Evolutionary conservation across 2,888 invertebrate species (phyloP).

Genomic region (Drosophila buzzatii): DNA sequence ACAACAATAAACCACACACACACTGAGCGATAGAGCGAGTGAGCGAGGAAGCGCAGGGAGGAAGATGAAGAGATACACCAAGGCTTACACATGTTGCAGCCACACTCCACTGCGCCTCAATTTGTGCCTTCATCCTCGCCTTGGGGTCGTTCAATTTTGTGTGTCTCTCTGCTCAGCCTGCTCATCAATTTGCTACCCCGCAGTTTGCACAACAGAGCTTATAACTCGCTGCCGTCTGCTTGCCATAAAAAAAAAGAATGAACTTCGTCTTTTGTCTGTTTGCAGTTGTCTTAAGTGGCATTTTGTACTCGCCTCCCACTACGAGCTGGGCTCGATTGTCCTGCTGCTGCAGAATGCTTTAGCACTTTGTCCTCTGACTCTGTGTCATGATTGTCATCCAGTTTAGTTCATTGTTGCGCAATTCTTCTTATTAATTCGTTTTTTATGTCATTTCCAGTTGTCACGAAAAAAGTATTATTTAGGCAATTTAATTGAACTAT

Average conservation of each 20-base stretch:
- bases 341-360: slow-evolving; percentile 35
- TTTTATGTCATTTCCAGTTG: background rate
- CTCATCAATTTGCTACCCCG: slow-evolving; percentile 8
- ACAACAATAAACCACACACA: slow-evolving; percentile 65
- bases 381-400: slow-evolving; percentile 56
- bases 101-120: slow-evolving; percentile 55
- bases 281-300: slow-evolving; percentile 49
- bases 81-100: slow-evolving; percentile 72
- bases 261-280: slow-evolving; percentile 56
- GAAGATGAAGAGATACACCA: background rate
- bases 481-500: background rate
- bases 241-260: slow-evolving; percentile 49
- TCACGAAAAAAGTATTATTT: background rate
- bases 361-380: slow-evolving; percentile 42
- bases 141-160: slow-evolving; percentile 5
- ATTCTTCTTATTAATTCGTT: slow-evolving; percentile 35
- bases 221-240: slow-evolving; percentile 21
- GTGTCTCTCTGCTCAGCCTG: background rate
- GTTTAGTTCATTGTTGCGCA: slow-evolving; percentile 68
- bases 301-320: slow-evolving; percentile 28
- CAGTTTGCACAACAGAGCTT: slow-evolving; percentile 4
- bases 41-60: background rate
- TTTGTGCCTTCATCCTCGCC: slow-evolving; percentile 14
- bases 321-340: background rate
- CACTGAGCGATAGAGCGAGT: slow-evolving; percentile 1